These are phyloP conservation scores for Nettapus auritus DNA, from an alignment of 2,113 vertebrate species.

Conservation along the genomic window DNA sequence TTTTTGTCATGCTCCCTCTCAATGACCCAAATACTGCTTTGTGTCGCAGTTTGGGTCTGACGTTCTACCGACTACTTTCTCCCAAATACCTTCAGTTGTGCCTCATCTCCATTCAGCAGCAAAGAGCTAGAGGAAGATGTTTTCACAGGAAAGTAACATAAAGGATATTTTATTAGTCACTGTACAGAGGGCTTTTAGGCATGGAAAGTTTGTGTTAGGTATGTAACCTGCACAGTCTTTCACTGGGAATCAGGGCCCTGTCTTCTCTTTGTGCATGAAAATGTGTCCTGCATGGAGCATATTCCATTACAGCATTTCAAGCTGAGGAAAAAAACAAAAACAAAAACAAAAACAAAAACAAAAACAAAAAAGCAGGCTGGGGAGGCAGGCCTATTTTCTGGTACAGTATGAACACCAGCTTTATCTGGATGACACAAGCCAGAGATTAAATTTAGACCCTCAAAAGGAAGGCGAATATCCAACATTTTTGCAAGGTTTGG, in stretches of 20 bases:
- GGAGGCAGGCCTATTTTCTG: slow-evolving; percentile 27
- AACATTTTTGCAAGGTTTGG: slow-evolving; percentile 41
- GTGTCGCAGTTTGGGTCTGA: background rate
- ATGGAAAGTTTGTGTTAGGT: background rate
- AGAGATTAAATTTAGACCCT: slow-evolving; percentile 54
- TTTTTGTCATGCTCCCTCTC: background rate
- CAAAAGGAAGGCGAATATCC: slow-evolving; percentile 35
- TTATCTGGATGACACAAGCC: slow-evolving; percentile 51
- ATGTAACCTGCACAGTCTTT: background rate
- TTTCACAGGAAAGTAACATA: background rate
- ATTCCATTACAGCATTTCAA: background rate
- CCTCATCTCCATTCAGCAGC: background rate
- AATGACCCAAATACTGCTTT: background rate
- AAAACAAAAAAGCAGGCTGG: background rate
- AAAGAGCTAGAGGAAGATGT: background rate
- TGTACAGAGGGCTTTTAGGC: background rate
- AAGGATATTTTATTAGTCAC: background rate
- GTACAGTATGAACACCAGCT: background rate
- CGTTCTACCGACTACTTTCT: background rate
- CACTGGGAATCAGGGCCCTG: background rate
- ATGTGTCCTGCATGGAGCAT: background rate
- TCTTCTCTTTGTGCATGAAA: background rate
- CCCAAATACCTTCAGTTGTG: background rate
- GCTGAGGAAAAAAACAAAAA: background rate
- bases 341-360: background rate